Percentiles rank a stretch among this genome's conserved stretches.
Conservation (phyloP, 2,797 vertebrate genomes). For the Leptoclinus maculatus region DNA sequence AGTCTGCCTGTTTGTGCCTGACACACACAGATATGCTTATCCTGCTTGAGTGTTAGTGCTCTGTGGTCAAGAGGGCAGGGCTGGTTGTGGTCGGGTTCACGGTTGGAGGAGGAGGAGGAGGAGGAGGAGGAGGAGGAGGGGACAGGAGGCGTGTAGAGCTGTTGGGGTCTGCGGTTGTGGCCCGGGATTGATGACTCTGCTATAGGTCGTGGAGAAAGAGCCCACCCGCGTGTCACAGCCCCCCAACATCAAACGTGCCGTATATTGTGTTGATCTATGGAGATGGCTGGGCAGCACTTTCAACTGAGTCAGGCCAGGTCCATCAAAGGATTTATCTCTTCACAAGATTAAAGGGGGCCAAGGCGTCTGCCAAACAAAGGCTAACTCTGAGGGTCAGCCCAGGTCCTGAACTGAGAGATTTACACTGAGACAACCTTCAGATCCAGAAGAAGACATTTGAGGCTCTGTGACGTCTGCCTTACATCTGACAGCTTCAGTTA, state of each 20-base stretch:
- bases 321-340: constrained; percentile 86
- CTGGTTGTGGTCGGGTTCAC: constrained; percentile 41
- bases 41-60: constrained; percentile 57
- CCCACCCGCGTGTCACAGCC: constrained; percentile 75
- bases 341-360: constrained; percentile 85
- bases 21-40: constrained; percentile 58
- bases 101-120: constrained; percentile 11
- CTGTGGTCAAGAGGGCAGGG: constrained; percentile 73
- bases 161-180: constrained; percentile 50
- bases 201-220: constrained; percentile 62
- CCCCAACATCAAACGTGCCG: constrained; percentile 82
- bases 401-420: constrained; percentile 74
- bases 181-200: constrained; percentile 79
- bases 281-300: constrained; percentile 79
- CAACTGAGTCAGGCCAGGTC: constrained; percentile 82
- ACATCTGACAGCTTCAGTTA: constrained; percentile 45
- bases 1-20: constrained; percentile 51
- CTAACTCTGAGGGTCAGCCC: constrained; percentile 78
- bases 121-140: constrained; percentile 3
- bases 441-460: constrained; percentile 41
- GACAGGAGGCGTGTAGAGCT: constrained; percentile 38
- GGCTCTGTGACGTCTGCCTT: constrained; percentile 26
- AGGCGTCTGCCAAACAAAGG: constrained; percentile 85
- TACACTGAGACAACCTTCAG: constrained; percentile 64
- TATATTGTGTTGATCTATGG: constrained; percentile 86